Evolutionary conservation across 2,113 vertebrate genomes (phyloP).

Genomic region (Prochilodus magdalenae): DNA sequence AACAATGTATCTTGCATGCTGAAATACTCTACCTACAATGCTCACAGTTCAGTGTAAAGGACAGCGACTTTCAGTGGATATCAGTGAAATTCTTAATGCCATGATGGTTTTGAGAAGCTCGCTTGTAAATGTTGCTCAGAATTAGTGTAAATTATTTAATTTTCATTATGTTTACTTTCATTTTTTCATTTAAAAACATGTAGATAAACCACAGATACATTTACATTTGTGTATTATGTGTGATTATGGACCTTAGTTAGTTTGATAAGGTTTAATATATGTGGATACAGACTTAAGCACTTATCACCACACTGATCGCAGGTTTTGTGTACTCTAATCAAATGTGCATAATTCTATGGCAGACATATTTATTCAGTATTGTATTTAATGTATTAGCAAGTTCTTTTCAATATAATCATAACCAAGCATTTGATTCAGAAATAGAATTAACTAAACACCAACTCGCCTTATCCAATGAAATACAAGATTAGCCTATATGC

Average conservation of each 20-base stretch:
- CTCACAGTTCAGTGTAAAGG: no score
- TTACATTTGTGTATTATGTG: neutral
- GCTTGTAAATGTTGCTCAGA: neutral
- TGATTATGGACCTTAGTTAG: neutral
- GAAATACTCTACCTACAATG: no score
- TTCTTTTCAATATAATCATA: neutral
- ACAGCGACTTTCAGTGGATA: no score
- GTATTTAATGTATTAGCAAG: no score
- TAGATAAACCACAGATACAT: neutral
- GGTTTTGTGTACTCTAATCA: neutral
- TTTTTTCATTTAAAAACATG: no score
- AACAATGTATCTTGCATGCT: neutral
- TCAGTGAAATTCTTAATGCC: no score
- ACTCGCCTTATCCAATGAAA: slow-evolving; percentile 57
- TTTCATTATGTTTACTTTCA: no score
- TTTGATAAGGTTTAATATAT: neutral
- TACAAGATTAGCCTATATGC: neutral
- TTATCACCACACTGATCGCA: neutral
- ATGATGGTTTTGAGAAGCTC: no score
- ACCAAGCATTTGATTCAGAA: neutral
- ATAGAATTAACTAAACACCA: slow-evolving; percentile 38
- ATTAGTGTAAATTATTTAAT: neutral
- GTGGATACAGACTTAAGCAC: neutral
- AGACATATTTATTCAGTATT: neutral
- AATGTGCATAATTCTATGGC: neutral